These are phyloP conservation scores for Catamblyrhynchus diadema DNA, from an alignment of 2,797 vertebrate species.

Conservation along the genomic window DNA sequence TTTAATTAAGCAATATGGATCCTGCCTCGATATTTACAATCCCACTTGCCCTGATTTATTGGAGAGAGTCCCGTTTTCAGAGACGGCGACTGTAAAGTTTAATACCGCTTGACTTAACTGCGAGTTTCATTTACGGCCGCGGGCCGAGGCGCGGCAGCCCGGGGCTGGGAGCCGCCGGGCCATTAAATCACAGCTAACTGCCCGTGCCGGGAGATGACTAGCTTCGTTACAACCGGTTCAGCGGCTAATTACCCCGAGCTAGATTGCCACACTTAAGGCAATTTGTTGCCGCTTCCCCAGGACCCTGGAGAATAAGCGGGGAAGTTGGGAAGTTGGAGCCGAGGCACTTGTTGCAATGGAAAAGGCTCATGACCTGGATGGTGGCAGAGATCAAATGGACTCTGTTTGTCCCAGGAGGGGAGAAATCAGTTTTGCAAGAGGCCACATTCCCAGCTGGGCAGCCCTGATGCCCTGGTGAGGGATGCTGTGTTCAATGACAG, in stretches of 20 bases:
- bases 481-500: rapidly evolving
- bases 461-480: rapidly evolving
- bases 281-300: not conserved
- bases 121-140: constrained; percentile 26
- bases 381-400: rapidly evolving
- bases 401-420: not conserved
- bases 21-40: constrained; percentile 69
- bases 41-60: constrained; percentile 62
- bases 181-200: constrained; percentile 68
- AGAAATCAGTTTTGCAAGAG: not conserved
- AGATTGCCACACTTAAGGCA: not conserved
- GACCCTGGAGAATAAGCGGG: not conserved
- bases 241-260: constrained; percentile 39
- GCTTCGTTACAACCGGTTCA: constrained; percentile 43
- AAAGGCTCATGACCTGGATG: rapidly evolving
- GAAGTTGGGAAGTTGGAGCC: rapidly evolving
- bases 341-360: not conserved
- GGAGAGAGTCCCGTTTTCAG: constrained; percentile 18
- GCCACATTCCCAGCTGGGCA: not conserved
- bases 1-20: constrained; percentile 74
- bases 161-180: not conserved
- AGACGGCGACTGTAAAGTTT: constrained; percentile 64
- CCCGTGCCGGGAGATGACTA: constrained; percentile 22
- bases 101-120: constrained; percentile 67
- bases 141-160: not conserved